Percentiles rank a stretch among this genome's conserved stretches.
Evolutionary conservation across 2,113 vertebrate genomes (phyloP).

Genomic region (Podilymbus podiceps): DNA sequence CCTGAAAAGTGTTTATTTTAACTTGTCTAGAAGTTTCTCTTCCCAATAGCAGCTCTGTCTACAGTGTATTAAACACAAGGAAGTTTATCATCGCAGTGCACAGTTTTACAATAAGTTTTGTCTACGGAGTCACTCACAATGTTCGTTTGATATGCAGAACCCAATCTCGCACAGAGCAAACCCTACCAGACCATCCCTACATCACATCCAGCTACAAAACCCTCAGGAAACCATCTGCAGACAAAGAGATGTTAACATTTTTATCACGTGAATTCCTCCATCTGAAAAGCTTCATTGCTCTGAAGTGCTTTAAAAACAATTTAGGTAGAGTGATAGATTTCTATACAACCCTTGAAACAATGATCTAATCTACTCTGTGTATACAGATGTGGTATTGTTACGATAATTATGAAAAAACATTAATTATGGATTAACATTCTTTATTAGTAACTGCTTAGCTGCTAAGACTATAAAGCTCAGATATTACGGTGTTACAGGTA

Average conservation of each 20-base stretch:
- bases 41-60: not conserved
- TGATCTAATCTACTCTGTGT: not conserved
- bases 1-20: not conserved
- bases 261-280: not conserved
- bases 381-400: not conserved
- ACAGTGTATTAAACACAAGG: not conserved
- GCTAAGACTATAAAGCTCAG: not conserved
- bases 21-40: not conserved
- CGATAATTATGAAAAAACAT: not conserved
- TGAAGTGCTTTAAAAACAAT: not conserved
- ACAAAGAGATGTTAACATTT: not conserved
- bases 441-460: not conserved
- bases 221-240: not conserved
- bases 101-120: not conserved
- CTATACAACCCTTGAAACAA: not conserved
- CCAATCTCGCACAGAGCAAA: not conserved
- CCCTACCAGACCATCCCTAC: not conserved
- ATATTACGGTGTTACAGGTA: not conserved
- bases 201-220: accelerated
- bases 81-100: no score
- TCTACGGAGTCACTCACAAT: no score
- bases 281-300: not conserved
- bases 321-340: not conserved
- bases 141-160: not conserved
- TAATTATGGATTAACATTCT: not conserved